A percentile compares a stretch with the other conserved stretches of the same genome.
Evolutionary conservation across 2,113 vertebrate genomes (phyloP).

Genomic region (Lycocorax pyrrhopterus): DNA sequence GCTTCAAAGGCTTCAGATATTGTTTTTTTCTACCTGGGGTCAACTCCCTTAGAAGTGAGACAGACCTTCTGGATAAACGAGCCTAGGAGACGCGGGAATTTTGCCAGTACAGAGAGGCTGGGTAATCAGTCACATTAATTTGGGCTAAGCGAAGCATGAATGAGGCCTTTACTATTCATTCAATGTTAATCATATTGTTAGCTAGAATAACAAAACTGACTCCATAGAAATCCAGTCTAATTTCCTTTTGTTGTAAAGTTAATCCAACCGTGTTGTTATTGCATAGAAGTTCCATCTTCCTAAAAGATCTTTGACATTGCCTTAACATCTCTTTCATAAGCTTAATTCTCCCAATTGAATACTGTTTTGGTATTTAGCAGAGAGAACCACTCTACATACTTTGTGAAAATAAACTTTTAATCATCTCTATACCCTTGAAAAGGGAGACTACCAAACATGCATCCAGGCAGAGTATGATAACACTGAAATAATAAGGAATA

Average conservation of each 20-base stretch:
- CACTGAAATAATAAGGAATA: not conserved
- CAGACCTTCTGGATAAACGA: not conserved
- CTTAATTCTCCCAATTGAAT: constrained; percentile 28
- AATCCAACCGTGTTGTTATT: constrained; percentile 55
- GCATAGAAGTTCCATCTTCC: constrained; percentile 1
- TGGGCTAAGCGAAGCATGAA: constrained; percentile 32
- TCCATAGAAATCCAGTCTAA: constrained; percentile 54
- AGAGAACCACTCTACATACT: not conserved
- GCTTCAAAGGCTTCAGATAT: not conserved
- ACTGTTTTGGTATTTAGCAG: not conserved
- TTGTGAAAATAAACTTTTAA: constrained; percentile 7
- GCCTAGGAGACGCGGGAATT: not conserved
- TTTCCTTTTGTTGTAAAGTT: constrained; percentile 65
- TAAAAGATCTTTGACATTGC: constrained; percentile 54
- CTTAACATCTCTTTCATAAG: constrained; percentile 26
- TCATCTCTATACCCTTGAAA: not conserved
- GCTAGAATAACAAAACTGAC: constrained; percentile 56
- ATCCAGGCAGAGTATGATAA: not conserved
- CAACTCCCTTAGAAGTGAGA: not conserved
- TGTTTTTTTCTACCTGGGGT: not conserved
- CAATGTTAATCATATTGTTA: constrained; percentile 57
- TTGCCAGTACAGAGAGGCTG: not conserved
- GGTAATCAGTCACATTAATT: constrained; percentile 50
- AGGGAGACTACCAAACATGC: not conserved
- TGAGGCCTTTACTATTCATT: constrained; percentile 49